A percentile compares a stretch with the other conserved stretches of the same genome.
phyloP scores from a whole-genome alignment of 2,113 vertebrate genomes.

The Bungarus multicinctus region DNA sequence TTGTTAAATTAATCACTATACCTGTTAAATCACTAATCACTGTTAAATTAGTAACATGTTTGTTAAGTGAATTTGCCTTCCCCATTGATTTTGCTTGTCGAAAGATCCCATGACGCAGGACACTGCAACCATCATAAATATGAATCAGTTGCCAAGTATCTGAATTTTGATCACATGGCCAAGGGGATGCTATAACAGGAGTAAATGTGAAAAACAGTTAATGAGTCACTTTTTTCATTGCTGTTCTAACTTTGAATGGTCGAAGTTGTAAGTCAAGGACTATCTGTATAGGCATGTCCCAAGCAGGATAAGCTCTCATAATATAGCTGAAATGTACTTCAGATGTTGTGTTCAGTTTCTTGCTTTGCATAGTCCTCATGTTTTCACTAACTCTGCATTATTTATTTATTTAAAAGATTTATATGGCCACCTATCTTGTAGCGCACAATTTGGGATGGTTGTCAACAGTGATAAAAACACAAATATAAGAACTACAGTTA shows the following conservation, averaged over 20 bases:
- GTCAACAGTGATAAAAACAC: neutral
- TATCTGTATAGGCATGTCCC: neutral
- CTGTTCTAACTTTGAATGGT: neutral
- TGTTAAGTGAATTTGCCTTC: neutral
- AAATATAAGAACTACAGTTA: neutral
- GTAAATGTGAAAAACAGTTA: neutral
- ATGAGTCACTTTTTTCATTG: neutral
- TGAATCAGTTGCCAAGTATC: neutral
- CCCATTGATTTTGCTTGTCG: neutral
- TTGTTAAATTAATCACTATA: neutral
- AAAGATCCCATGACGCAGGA: neutral
- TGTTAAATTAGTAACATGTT: neutral
- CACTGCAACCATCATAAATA: neutral
- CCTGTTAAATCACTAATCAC: neutral
- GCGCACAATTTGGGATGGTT: neutral
- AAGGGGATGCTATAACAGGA: neutral
- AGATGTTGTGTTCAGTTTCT: neutral
- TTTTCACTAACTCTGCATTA: neutral
- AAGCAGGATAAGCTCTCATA: neutral
- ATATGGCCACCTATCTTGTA: neutral
- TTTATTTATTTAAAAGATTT: neutral
- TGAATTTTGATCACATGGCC: neutral
- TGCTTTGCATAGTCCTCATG: neutral
- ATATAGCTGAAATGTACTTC: neutral
- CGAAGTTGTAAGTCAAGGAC: neutral